A percentile compares a stretch with the other conserved stretches of the same genome.
phyloP scores from a whole-genome alignment of 1,140 invertebrate species.

The Ceratosolen fusciceps region DNA sequence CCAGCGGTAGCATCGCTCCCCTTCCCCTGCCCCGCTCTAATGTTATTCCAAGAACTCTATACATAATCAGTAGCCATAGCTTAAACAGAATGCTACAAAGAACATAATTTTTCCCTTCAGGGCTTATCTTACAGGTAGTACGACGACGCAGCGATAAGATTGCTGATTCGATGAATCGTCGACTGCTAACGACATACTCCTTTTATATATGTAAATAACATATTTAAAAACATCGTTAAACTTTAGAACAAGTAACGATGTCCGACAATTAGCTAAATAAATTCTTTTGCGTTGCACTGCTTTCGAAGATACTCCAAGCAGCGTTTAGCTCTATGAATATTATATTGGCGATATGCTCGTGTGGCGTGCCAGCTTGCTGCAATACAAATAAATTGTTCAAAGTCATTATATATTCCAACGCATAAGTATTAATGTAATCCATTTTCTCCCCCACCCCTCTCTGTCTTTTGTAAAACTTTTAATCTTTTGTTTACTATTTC shows the following conservation, averaged over 20 bases:
- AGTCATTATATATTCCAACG: no score
- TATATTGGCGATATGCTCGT: conserved; percentile 93
- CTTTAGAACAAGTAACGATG: conserved; percentile 61
- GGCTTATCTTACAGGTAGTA: conserved; percentile 58
- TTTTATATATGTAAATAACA: conserved; percentile 58
- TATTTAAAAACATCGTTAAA: conserved; percentile 59
- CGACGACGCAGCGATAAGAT: conserved; percentile 18
- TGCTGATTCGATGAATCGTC: conserved; percentile 2
- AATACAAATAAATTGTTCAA: conserved; percentile 59
- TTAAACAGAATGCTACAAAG: conserved; percentile 63
- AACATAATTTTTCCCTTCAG: conserved; percentile 29
- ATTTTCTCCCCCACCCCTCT: no score
- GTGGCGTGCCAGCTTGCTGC: conserved; percentile 90
- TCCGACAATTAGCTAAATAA: conserved; percentile 78
- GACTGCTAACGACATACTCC: conserved; percentile 33
- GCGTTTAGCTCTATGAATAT: conserved; percentile 99
- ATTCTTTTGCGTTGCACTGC: conserved; percentile 87
- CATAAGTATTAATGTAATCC: no score
- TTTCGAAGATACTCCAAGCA: conserved; percentile 98
- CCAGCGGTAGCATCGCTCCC: conserved; percentile 19
- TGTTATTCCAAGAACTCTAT: conserved; percentile 31
- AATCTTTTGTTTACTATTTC: no score
- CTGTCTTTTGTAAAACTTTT: no score
- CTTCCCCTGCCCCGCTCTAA: no score
- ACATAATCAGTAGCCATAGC: conserved; percentile 50